A percentile compares a stretch with the other conserved stretches of the same genome.
These are phyloP conservation scores for Steinernema khuongi DNA, from an alignment of 1,140 invertebrate species.

Conservation along the genomic window DNA sequence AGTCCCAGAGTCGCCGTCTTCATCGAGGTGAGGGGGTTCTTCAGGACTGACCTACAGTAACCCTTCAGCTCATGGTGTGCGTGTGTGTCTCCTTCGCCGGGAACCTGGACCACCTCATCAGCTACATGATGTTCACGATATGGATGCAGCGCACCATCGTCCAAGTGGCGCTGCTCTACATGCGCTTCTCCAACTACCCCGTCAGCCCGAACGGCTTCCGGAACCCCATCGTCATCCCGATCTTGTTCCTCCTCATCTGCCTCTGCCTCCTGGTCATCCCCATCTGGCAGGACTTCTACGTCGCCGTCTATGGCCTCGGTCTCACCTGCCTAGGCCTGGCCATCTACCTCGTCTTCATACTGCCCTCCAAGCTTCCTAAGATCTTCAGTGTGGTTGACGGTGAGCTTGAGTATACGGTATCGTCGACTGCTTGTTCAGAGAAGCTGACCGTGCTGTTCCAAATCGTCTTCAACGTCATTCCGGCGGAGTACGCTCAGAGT, in stretches of 20 bases:
- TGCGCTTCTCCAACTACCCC: slow-evolving; percentile 16
- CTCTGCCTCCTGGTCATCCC: slow-evolving; percentile 30
- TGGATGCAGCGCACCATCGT: slow-evolving; percentile 35
- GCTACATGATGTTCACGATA: slow-evolving; percentile 46
- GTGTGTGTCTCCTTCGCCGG: slow-evolving; percentile 49
- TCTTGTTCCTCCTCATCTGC: slow-evolving; percentile 33
- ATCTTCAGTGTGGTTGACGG: slow-evolving; percentile 28
- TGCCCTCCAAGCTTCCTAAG: slow-evolving; percentile 21
- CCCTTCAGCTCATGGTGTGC: slow-evolving; percentile 37
- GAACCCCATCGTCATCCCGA: slow-evolving; percentile 33
- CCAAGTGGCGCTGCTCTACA: slow-evolving; percentile 34
- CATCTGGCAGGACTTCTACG: slow-evolving; percentile 37
- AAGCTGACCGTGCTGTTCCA: slow-evolving; percentile 17
- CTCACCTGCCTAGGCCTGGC: slow-evolving; percentile 24
- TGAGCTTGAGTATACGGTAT: background rate
- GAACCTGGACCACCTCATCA: slow-evolving; percentile 50
- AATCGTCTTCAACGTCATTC: slow-evolving; percentile 22
- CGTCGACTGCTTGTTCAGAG: background rate
- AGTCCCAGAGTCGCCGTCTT: slow-evolving; percentile 46
- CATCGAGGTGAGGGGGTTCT: slow-evolving; percentile 36
- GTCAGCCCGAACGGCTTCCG: slow-evolving; percentile 29
- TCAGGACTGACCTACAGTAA: background rate
- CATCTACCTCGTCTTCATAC: slow-evolving; percentile 35
- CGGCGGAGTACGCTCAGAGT: too few species aligned
- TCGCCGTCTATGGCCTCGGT: slow-evolving; percentile 32